Evolutionary conservation across 2,797 vertebrate genomes (phyloP).

Genomic region (Silurus lanzhouensis): DNA sequence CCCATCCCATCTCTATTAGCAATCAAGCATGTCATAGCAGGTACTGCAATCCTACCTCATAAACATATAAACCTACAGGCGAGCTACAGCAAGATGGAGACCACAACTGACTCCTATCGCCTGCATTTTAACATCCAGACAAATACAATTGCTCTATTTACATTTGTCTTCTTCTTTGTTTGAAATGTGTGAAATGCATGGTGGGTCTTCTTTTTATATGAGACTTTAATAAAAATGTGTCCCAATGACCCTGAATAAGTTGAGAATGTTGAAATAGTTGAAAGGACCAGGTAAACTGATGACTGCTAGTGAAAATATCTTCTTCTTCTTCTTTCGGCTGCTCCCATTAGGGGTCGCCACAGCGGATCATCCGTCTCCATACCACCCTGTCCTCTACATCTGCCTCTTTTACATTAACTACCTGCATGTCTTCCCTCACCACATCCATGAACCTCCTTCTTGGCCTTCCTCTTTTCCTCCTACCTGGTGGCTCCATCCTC

Average conservation of each 20-base stretch:
- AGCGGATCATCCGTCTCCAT: too few species aligned
- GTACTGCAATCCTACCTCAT: constrained; percentile 62
- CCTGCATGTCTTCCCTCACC: too few species aligned
- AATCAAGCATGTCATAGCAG: constrained; percentile 60
- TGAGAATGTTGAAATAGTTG: constrained; percentile 18
- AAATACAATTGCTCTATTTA: not conserved
- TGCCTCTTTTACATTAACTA: too few species aligned
- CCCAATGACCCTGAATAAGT: not conserved
- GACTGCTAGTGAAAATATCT: constrained; percentile 25
- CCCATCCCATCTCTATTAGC: constrained; percentile 41
- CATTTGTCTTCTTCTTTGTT: not conserved
- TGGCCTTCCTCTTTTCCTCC: too few species aligned
- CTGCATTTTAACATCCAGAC: constrained; percentile 21
- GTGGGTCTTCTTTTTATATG: not conserved
- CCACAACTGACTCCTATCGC: constrained; percentile 25
- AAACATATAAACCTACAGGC: constrained; percentile 64
- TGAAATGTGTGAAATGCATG: not conserved
- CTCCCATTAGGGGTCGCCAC: too few species aligned
- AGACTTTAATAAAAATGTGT: not conserved
- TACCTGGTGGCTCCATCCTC: too few species aligned
- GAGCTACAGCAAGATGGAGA: constrained; percentile 58
- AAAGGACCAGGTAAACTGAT: constrained; percentile 32
- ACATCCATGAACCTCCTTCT: too few species aligned
- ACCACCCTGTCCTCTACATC: too few species aligned
- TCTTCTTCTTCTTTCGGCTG: too few species aligned